These are phyloP conservation scores for Anhinga rufa DNA, from an alignment of 2,113 vertebrate genomes.

Conservation along the genomic window DNA sequence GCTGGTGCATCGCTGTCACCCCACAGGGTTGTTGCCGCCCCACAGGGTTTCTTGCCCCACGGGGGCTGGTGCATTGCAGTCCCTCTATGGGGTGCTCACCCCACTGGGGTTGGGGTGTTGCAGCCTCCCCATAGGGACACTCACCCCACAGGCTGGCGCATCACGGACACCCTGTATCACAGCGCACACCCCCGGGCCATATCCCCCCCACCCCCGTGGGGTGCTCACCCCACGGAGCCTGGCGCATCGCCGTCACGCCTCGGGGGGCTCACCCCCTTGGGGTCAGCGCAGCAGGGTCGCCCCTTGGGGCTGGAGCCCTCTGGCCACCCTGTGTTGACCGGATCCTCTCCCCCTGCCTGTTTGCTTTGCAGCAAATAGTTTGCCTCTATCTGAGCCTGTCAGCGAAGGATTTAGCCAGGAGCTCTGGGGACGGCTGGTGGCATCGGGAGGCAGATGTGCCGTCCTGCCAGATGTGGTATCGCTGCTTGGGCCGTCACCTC, in stretches of 20 bases:
- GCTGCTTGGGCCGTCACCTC: rapidly evolving
- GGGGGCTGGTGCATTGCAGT: neutral
- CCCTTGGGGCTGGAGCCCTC: neutral
- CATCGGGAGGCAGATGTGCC: neutral
- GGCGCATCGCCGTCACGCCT: rapidly evolving
- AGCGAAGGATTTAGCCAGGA: neutral
- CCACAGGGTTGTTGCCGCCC: neutral
- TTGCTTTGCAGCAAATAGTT: neutral
- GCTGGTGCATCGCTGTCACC: neutral
- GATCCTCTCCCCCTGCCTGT: rapidly evolving
- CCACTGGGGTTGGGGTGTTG: rapidly evolving
- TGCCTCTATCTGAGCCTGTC: neutral
- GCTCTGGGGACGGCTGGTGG: neutral
- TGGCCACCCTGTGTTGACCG: neutral
- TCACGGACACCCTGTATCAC: rapidly evolving
- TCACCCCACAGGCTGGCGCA: neutral
- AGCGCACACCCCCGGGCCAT: no score
- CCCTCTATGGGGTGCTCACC: neutral
- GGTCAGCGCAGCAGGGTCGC: no score
- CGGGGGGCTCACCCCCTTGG: neutral
- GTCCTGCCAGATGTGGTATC: neutral
- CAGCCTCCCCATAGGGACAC: rapidly evolving
- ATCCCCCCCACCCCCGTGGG: neutral
- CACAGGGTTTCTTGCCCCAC: rapidly evolving
- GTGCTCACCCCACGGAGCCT: neutral